These are phyloP conservation scores for Ophioninae sp. DNA, from an alignment of 2,888 invertebrate genomes.

Conservation along the genomic window DNA sequence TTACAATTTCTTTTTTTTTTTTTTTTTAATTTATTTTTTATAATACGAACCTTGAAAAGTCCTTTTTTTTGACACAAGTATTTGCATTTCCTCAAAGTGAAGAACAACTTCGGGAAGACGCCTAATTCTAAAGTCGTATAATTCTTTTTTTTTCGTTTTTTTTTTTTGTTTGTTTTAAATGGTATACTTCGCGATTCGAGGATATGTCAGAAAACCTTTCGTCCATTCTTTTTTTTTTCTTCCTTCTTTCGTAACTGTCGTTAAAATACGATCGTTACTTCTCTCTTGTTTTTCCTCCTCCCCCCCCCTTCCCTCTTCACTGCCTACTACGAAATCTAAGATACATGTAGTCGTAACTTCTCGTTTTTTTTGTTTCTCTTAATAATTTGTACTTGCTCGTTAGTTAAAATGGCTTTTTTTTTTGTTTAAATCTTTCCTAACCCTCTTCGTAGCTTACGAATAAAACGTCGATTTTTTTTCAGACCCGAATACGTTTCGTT, in stretches of 20 bases:
- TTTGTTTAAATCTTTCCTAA: too few relatives aligned
- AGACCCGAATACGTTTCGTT: constrained; percentile 79
- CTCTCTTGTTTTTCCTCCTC: constrained; percentile 28
- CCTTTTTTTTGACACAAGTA: constrained; percentile 64
- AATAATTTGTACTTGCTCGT: constrained; percentile 81
- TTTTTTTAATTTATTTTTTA: too few relatives aligned
- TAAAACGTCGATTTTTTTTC: constrained; percentile 73
- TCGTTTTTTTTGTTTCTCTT: constrained; percentile 64
- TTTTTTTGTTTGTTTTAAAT: constrained; percentile 63
- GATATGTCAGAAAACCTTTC: constrained; percentile 77
- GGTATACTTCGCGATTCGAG: constrained; percentile 79
- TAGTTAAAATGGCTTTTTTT: constrained; percentile 79
- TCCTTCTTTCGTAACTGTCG: constrained; percentile 48
- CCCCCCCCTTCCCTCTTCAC: constrained; percentile 53
- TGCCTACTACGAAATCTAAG: constrained; percentile 75
- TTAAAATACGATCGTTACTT: constrained; percentile 57
- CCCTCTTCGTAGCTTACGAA: constrained; percentile 69
- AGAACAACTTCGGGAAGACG: constrained; percentile 57
- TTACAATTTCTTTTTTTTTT: too few relatives aligned
- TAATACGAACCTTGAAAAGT: constrained; percentile 58
- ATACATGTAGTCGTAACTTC: constrained; percentile 75
- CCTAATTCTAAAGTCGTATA: constrained; percentile 77
- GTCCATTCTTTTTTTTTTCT: constrained; percentile 48
- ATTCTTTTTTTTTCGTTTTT: constrained; percentile 65
- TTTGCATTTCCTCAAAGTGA: constrained; percentile 52